phyloP scores from a whole-genome alignment of 1,140 invertebrate genomes.

The Drosophila dunni region DNA sequence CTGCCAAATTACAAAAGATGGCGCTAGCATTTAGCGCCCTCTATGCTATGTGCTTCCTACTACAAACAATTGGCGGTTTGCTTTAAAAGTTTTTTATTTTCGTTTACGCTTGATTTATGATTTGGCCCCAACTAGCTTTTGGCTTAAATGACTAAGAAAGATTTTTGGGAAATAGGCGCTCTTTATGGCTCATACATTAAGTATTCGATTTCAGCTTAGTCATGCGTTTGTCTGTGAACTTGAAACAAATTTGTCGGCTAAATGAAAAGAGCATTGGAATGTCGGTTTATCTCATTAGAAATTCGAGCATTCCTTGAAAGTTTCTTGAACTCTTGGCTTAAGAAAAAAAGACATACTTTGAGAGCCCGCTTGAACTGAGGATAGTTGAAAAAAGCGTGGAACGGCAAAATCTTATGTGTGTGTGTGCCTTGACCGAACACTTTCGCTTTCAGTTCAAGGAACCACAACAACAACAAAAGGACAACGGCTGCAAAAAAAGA shows the following conservation, averaged over 20 bases:
- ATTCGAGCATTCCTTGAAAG: constrained; percentile 63
- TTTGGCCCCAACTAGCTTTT: constrained; percentile 45
- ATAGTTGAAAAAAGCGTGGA: constrained; percentile 40
- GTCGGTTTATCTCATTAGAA: constrained; percentile 60
- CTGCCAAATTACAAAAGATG: not conserved
- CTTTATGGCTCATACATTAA: constrained; percentile 20
- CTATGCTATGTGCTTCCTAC: not conserved
- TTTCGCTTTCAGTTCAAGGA: constrained; percentile 76
- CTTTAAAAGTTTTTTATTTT: constrained; percentile 27
- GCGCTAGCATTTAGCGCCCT: constrained; percentile 13
- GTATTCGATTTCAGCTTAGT: constrained; percentile 26
- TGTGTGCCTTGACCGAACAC: constrained; percentile 65
- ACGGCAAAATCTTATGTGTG: constrained; percentile 59
- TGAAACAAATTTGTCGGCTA: constrained; percentile 2
- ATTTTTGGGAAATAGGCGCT: constrained; percentile 4
- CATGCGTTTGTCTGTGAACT: constrained; percentile 29
- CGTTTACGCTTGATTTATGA: constrained; percentile 60
- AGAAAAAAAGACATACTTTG: constrained; percentile 32
- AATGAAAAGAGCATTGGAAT: constrained; percentile 49
- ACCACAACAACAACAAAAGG: constrained; percentile 48
- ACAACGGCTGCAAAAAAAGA: constrained; percentile 52
- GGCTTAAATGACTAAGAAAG: constrained; percentile 27
- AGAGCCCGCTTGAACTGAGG: constrained; percentile 37
- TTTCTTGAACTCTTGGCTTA: constrained; percentile 68
- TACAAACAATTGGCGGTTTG: not conserved